Evolutionary conservation across 2,888 invertebrate genomes (phyloP), one percentile per base, ranked within the genome.

Genomic region (Dermolepida albohirtum): DNA sequence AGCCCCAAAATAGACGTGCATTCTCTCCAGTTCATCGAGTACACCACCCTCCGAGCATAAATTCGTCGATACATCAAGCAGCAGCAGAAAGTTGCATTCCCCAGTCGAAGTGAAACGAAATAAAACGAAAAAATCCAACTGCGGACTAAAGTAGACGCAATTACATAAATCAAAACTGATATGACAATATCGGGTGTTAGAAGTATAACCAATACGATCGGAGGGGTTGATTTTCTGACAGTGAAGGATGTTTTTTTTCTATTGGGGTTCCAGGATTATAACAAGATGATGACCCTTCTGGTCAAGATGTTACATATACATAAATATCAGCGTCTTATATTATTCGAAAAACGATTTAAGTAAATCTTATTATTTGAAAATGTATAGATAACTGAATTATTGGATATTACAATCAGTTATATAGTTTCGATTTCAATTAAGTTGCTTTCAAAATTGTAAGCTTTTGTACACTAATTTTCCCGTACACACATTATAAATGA

Each of bases 101-200:
- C 50, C 66, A 44, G 49, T 39, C 39, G 47, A 59, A 54, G 64
- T 71, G 74, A 73, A 74, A 59, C 59, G 59, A 59, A 70, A 74
- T 76, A 74, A 75, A 76, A 74, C 71, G 71, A 71, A 70, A 68
- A 70, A 67, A 70, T 67, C 73, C 40, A 74, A 74, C 76, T 68
- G 65, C 73, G 39, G 73, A 74, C 76, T 65, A 57, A 71, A 75
- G 76, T 78, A 78, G 78, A 81, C 79, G 59, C 80, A 81, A 82
- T 82, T 81, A 82, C 81, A 82, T 81, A 81, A 81, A 82, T 82
- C 82, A 80, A 78, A 71, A 75, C 77, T 79, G 80, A 80, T 80
- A 78, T 78, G 79, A 79, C 80, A 79, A 79, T 80, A 80, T 80
- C 79, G 78, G 79, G 79, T 78, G 80, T 79, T 79, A 78, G 79